A percentile compares a stretch with the other conserved stretches of the same genome.
phyloP scores from a whole-genome alignment of 2,888 invertebrate genomes.

The Dione juno region DNA sequence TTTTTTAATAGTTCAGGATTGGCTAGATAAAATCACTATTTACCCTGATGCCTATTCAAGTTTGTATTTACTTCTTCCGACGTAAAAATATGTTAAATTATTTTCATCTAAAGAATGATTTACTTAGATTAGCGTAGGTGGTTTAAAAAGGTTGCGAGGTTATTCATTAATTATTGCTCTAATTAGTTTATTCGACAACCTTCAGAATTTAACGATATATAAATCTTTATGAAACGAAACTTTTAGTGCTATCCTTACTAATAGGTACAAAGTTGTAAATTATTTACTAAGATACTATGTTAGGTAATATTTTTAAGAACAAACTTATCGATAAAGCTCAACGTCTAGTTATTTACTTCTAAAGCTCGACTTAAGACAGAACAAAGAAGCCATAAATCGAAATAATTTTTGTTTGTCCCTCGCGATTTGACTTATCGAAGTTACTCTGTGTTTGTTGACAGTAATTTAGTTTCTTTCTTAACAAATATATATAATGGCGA shows the following conservation, averaged over 20 bases:
- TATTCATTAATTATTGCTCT: neutral
- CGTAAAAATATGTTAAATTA: neutral
- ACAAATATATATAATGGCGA: neutral
- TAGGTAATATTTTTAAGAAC: conserved; percentile 3
- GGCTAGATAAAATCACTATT: too few species aligned
- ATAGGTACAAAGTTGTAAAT: neutral
- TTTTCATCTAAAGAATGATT: neutral
- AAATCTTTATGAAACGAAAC: too few species aligned
- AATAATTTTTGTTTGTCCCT: conserved; percentile 26
- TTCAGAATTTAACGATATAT: too few species aligned
- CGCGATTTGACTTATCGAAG: conserved; percentile 20
- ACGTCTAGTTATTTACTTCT: conserved; percentile 15
- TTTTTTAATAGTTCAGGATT: too few species aligned
- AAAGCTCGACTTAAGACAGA: conserved; percentile 14
- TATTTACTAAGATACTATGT: neutral
- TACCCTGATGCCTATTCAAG: too few species aligned
- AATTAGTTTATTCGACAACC: too few species aligned
- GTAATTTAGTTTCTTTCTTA: neutral
- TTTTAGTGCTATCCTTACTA: neutral
- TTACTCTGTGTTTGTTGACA: conserved; percentile 8
- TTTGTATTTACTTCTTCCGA: neutral
- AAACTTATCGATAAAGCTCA: conserved; percentile 9
- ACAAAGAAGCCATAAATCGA: conserved; percentile 21
- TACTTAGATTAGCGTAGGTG: conserved; percentile 3
- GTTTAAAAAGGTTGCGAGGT: neutral